Evolutionary conservation across 2,113 vertebrate genomes (phyloP).

Genomic region (Nerophis lumbriciformis): DNA sequence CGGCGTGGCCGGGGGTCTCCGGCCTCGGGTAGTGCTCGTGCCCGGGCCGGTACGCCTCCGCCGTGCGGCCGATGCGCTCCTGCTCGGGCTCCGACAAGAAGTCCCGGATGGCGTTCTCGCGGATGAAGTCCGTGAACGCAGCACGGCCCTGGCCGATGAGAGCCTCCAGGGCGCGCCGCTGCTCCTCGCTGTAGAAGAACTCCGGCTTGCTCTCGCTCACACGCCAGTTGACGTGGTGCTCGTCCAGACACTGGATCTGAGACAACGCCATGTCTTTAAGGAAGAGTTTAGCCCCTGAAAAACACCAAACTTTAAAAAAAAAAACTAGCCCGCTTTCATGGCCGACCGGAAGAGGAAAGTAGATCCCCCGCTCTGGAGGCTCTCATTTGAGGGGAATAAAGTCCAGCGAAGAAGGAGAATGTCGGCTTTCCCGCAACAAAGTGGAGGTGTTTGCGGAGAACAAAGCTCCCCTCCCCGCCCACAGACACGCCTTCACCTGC

Average conservation of each 20-base stretch:
- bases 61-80: slow-evolving; percentile 64
- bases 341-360: slow-evolving; percentile 9
- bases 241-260: slow-evolving; percentile 91
- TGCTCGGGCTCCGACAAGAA: slow-evolving; percentile 90
- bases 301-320: neutral
- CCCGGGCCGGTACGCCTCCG: slow-evolving; percentile 82
- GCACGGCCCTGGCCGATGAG: slow-evolving; percentile 74
- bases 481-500: slow-evolving; percentile 59
- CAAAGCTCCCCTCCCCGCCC: slow-evolving; percentile 26
- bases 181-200: slow-evolving; percentile 95
- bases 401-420: neutral
- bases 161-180: slow-evolving; percentile 84
- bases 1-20: slow-evolving; percentile 23
- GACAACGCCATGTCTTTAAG: slow-evolving; percentile 80
- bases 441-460: slow-evolving; percentile 33
- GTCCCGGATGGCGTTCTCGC: slow-evolving; percentile 74
- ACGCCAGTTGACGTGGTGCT: slow-evolving; percentile 92
- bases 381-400: slow-evolving; percentile 2
- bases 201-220: slow-evolving; percentile 89
- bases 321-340: slow-evolving; percentile 15
- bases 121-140: slow-evolving; percentile 76
- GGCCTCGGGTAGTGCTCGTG: slow-evolving; percentile 67
- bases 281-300: neutral
- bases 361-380: neutral
- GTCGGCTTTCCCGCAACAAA: neutral